Evolutionary conservation across 1,140 invertebrate genomes (phyloP).

Genomic region (Eupeodes corollae): DNA sequence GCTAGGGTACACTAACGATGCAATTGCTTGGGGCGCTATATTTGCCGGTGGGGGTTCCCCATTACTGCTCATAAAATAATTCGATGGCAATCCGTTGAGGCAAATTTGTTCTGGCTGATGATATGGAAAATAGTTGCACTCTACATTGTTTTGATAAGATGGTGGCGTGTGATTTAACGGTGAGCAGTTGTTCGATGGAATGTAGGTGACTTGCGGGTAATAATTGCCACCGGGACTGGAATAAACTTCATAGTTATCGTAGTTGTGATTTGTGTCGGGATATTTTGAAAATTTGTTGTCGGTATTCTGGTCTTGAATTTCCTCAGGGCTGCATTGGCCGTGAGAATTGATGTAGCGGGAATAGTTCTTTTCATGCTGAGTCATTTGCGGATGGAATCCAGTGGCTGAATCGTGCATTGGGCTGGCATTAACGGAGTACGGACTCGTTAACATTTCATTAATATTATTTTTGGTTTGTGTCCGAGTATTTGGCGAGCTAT

Average conservation of each 20-base stretch:
- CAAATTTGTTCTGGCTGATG: conserved; percentile 19
- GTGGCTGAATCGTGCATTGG: too few species aligned
- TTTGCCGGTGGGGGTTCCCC: conserved; percentile 12
- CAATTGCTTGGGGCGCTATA: conserved; percentile 11
- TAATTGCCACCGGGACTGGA: conserved; percentile 38
- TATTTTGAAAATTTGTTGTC: conserved; percentile 50
- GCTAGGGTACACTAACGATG: conserved; percentile 9
- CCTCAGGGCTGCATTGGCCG: conserved; percentile 28
- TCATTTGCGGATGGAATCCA: too few species aligned
- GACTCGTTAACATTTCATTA: too few species aligned
- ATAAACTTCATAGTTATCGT: conserved; percentile 44
- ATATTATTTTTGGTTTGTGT: too few species aligned
- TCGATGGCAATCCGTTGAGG: not conserved
- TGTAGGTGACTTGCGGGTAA: conserved; percentile 28
- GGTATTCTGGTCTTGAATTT: conserved; percentile 10
- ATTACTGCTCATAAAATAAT: not conserved
- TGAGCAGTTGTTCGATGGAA: conserved; percentile 8
- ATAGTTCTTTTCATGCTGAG: conserved; percentile 28
- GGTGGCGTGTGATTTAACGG: conserved; percentile 18
- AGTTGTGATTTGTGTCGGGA: conserved; percentile 38
- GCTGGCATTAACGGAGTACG: too few species aligned
- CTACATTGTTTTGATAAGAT: conserved; percentile 17
- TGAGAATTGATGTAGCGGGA: conserved; percentile 26
- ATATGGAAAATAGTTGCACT: conserved; percentile 1
- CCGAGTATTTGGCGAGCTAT: too few species aligned